Percentiles rank a stretch among this genome's conserved stretches.
phyloP scores from a whole-genome alignment of 1,140 invertebrate species.

The Bombus pyrosoma region DNA sequence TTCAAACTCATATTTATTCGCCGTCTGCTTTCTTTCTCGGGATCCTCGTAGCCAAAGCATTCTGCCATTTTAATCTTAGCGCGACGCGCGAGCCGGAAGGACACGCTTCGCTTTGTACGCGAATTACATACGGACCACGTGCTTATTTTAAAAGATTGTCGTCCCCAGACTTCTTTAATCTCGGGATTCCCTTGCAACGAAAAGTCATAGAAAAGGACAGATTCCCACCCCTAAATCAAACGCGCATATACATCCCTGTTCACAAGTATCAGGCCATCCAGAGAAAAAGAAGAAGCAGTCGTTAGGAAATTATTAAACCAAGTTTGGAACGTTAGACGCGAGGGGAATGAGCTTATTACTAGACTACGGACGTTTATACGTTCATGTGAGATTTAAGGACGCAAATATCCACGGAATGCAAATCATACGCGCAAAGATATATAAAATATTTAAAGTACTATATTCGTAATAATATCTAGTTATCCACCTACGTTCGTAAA shows the following conservation, averaged over 20 bases:
- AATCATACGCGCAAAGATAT: too few species aligned
- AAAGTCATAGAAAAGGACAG: background rate
- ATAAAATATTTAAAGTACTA: too few species aligned
- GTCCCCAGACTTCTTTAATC: slow-evolving; percentile 63
- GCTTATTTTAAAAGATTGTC: slow-evolving; percentile 69
- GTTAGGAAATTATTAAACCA: too few species aligned
- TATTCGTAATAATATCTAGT: too few species aligned
- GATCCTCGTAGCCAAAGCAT: slow-evolving; percentile 23
- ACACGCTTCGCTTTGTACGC: slow-evolving; percentile 34
- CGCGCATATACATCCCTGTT: background rate
- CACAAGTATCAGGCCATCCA: background rate
- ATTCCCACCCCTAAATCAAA: background rate
- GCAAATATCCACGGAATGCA: too few species aligned
- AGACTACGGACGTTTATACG: too few species aligned
- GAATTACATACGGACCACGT: slow-evolving; percentile 53
- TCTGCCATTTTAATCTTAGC: slow-evolving; percentile 49
- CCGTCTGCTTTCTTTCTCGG: slow-evolving; percentile 29
- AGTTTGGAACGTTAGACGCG: too few species aligned
- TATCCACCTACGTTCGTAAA: too few species aligned
- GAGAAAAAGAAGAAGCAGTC: too few species aligned
- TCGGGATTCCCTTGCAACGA: slow-evolving; percentile 16
- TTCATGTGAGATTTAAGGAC: too few species aligned
- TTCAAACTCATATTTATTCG: slow-evolving; percentile 22
- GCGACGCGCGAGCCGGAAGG: background rate
- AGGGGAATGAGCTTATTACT: too few species aligned